Evolutionary conservation across 2,113 vertebrate genomes (phyloP).

Genomic region (Scartelaos histophorus): DNA sequence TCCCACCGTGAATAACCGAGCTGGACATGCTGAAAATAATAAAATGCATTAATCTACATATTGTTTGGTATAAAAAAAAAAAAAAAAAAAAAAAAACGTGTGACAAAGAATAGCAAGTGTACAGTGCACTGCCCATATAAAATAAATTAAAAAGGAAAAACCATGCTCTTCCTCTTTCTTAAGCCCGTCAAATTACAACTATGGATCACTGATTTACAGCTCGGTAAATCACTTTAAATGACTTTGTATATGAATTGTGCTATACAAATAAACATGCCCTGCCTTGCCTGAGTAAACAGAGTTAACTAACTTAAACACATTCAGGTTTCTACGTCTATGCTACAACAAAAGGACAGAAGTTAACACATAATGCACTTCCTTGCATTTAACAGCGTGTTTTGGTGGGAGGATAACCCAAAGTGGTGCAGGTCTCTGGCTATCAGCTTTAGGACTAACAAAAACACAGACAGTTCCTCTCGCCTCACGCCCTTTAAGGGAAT

Average conservation of each 20-base stretch:
- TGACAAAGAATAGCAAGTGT: neutral
- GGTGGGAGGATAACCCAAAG: constrained; percentile 40
- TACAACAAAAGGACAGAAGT: neutral
- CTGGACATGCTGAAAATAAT: neutral
- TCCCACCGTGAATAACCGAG: neutral
- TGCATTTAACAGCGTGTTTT: constrained; percentile 21
- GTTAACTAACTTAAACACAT: neutral
- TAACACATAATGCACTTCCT: neutral
- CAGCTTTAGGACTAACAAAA: constrained; percentile 44
- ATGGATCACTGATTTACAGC: neutral
- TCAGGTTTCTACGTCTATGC: neutral
- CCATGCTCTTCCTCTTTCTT: neutral
- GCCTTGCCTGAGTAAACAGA: neutral
- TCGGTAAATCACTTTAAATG: too few relatives aligned
- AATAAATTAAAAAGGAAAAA: neutral
- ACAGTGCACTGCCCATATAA: neutral
- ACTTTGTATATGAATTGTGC: too few relatives aligned
- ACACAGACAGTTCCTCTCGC: constrained; percentile 50
- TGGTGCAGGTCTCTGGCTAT: constrained; percentile 40
- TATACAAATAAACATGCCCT: too few relatives aligned
- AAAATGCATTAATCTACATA: neutral
- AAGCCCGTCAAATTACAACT: neutral
- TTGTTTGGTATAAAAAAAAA: neutral
- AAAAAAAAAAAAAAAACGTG: neutral
- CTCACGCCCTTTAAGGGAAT: constrained; percentile 43